Evolutionary conservation across 2,888 invertebrate species (phyloP).

Genomic region (Dorcus parallelipipedus): DNA sequence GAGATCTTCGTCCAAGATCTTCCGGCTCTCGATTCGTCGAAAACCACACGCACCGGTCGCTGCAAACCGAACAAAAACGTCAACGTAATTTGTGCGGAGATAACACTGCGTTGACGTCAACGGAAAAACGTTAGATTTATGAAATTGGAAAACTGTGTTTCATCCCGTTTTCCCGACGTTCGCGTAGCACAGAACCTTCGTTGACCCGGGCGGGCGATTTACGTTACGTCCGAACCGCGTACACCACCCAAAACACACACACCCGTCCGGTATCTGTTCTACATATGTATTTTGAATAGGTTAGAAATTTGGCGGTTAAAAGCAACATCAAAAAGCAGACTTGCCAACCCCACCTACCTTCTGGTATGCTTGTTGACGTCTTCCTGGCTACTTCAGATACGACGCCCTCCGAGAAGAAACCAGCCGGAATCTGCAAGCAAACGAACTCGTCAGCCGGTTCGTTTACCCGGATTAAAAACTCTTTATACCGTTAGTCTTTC

Average conservation of each 20-base stretch:
- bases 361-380: slow-evolving; percentile 8
- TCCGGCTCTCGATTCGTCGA: slow-evolving; percentile 6
- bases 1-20: slow-evolving; percentile 24
- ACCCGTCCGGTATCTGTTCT: neutral
- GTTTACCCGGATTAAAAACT: neutral
- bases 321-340: slow-evolving; percentile 9
- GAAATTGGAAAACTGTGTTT: neutral
- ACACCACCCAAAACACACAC: neutral
- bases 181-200: neutral
- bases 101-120: slow-evolving; percentile 9
- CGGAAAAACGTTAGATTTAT: neutral
- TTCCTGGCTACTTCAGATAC: slow-evolving; percentile 17
- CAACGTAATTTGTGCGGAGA: neutral
- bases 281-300: neutral
- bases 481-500: neutral
- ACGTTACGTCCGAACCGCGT: neutral
- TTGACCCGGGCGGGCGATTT: neutral
- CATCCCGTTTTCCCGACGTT: neutral
- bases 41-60: neutral
- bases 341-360: slow-evolving; percentile 16
- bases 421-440: slow-evolving; percentile 24
- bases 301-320: slow-evolving; percentile 16
- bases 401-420: slow-evolving; percentile 21
- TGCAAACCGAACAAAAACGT: too few relatives aligned
- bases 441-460: neutral